A percentile compares a stretch with the other conserved stretches of the same genome.
These are phyloP conservation scores for Dufourea novaeangliae DNA, from an alignment of 1,140 invertebrate genomes.

Conservation along the genomic window DNA sequence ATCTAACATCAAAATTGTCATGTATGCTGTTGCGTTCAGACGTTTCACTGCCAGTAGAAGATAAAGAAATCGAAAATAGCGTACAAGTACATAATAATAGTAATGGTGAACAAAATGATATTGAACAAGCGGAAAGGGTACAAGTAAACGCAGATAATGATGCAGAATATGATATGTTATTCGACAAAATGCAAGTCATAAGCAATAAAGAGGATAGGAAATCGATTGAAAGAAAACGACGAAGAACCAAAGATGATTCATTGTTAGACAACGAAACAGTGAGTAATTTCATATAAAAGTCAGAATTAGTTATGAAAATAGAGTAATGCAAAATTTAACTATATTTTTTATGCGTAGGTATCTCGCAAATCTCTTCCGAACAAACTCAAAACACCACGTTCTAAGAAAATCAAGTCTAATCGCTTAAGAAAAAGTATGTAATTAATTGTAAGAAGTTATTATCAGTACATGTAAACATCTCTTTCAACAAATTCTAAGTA, in stretches of 20 bases:
- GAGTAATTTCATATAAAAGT: constrained; percentile 7
- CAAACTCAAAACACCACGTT: not conserved
- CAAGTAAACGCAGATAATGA: constrained; percentile 32
- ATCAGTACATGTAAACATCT: not conserved
- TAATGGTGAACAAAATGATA: not conserved
- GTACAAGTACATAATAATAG: constrained; percentile 7
- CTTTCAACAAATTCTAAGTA: too few relatives aligned
- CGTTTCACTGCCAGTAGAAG: constrained; percentile 56
- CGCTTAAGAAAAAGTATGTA: not conserved
- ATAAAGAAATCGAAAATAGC: constrained; percentile 11
- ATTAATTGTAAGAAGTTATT: not conserved
- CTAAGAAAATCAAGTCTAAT: not conserved
- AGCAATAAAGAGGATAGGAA: not conserved
- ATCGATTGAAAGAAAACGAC: not conserved
- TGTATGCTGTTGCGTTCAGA: constrained; percentile 72
- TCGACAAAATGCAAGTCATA: constrained; percentile 39
- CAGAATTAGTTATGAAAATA: not conserved
- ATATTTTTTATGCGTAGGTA: not conserved
- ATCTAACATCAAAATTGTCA: constrained; percentile 75
- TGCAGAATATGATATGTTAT: constrained; percentile 62
- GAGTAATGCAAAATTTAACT: not conserved
- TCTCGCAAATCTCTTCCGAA: not conserved
- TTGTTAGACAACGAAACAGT: constrained; percentile 4
- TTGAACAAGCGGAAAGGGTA: not conserved
- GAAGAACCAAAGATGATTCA: not conserved